These are phyloP conservation scores for Brachionus angularis DNA, from an alignment of 1,140 invertebrate genomes.

Conservation along the genomic window DNA sequence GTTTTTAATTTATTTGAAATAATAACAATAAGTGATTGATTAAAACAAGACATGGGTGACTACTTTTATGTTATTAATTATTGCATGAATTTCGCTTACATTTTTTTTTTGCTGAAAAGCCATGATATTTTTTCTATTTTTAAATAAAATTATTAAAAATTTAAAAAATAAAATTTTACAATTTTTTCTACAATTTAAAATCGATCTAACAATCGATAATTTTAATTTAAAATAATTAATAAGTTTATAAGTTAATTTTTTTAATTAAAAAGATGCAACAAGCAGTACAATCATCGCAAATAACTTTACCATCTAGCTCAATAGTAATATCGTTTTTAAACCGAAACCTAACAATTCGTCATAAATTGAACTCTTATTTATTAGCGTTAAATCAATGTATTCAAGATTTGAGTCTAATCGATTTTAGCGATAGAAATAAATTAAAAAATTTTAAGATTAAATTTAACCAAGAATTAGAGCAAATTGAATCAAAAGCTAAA, in stretches of 20 bases:
- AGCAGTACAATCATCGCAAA: background rate
- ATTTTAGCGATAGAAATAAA: background rate
- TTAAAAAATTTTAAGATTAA: background rate
- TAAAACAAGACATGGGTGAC: too few relatives aligned
- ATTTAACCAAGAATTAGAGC: constrained; percentile 6
- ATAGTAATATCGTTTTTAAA: background rate
- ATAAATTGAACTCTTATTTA: background rate
- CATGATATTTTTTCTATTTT: too few relatives aligned
- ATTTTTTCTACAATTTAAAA: too few relatives aligned
- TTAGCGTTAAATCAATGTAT: background rate
- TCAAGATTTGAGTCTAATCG: background rate
- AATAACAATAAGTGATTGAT: too few relatives aligned
- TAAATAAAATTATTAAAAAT: background rate
- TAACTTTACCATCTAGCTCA: constrained; percentile 8
- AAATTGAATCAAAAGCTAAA: background rate
- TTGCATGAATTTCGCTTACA: too few relatives aligned
- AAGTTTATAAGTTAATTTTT: background rate
- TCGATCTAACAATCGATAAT: too few relatives aligned
- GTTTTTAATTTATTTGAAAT: too few relatives aligned
- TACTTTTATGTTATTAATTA: background rate
- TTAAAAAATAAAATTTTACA: too few relatives aligned
- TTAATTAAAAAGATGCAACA: background rate
- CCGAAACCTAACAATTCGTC: background rate
- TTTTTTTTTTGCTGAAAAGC: too few relatives aligned
- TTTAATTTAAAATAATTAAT: too few relatives aligned